These are phyloP conservation scores for Sebastes hopkinsi DNA, from an alignment of 2,797 vertebrate genomes.

Conservation along the genomic window DNA sequence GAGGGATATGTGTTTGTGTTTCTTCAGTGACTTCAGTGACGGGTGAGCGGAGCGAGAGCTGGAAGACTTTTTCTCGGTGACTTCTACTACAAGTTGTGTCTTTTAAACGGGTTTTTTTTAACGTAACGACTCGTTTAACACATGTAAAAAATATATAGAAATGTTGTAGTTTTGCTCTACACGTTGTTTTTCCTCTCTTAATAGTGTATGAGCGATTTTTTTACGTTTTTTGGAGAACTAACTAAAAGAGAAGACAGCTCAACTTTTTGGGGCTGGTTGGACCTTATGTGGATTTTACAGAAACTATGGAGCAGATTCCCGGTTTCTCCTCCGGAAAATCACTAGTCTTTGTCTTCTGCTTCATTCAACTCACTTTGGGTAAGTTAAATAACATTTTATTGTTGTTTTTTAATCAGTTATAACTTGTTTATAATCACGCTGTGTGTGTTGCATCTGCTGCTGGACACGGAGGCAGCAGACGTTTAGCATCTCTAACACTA, in stretches of 20 bases:
- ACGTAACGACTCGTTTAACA: not conserved
- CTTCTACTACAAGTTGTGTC: not conserved
- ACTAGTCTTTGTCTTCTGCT: conserved; percentile 72
- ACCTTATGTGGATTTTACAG: conserved; percentile 87
- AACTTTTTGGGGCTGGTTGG: conserved; percentile 75
- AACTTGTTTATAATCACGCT: not conserved
- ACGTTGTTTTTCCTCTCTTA: not conserved
- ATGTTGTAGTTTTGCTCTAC: conserved; percentile 14
- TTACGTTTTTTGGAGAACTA: conserved; percentile 43
- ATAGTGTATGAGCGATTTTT: not conserved
- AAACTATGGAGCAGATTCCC: conserved; percentile 83
- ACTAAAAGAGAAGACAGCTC: conserved; percentile 73
- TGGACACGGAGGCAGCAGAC: too few relatives aligned
- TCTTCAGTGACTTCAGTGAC: conserved; percentile 50
- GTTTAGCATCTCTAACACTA: too few relatives aligned
- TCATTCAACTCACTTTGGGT: conserved; percentile 76
- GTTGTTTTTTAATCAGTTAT: not conserved
- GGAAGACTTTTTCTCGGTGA: conserved; percentile 27
- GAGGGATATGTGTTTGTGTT: conserved; percentile 72
- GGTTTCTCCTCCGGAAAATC: conserved; percentile 76
- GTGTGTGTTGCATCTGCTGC: too few relatives aligned
- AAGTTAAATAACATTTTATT: conserved; percentile 44
- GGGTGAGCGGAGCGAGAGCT: conserved; percentile 45
- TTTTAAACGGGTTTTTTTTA: conserved; percentile 12
- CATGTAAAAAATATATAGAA: not conserved